Evolutionary conservation across 2,797 vertebrate genomes (phyloP).

Genomic region (Neosilurus mollespiculum): DNA sequence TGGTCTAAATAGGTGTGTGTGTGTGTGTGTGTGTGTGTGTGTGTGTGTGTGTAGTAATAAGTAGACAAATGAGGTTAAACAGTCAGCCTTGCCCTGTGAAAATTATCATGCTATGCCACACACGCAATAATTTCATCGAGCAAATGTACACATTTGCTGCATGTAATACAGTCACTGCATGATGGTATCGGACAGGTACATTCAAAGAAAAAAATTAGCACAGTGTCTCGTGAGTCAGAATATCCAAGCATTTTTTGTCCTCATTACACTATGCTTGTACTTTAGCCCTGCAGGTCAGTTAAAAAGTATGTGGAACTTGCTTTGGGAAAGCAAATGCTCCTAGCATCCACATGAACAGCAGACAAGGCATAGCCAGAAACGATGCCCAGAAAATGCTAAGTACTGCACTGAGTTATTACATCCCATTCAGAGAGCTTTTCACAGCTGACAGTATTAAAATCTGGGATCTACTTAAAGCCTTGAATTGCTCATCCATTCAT

Average conservation of each 20-base stretch:
- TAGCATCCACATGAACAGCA: conserved; percentile 20
- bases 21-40: conserved; percentile 24
- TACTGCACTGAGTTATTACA: conserved; percentile 10
- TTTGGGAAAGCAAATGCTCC: conserved; percentile 12
- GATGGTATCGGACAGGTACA: neutral
- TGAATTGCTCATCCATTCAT: conserved; percentile 37
- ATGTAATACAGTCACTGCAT: neutral
- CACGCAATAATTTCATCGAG: conserved; percentile 12
- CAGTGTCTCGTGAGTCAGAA: neutral
- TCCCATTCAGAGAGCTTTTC: conserved; percentile 25
- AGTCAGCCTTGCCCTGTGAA: conserved; percentile 21
- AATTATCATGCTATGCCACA: conserved; percentile 16
- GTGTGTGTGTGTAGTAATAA: conserved; percentile 33
- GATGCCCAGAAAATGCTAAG: conserved; percentile 27
- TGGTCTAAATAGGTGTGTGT: conserved; percentile 24
- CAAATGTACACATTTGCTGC: neutral
- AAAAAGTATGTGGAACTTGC: conserved; percentile 17
- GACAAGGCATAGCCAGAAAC: conserved; percentile 10
- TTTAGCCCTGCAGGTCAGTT: conserved; percentile 7
- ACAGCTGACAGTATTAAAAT: conserved; percentile 48
- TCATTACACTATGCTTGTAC: neutral
- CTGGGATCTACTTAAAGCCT: conserved; percentile 22
- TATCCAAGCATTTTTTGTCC: conserved; percentile 15
- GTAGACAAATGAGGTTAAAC: conserved; percentile 41
- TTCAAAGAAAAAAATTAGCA: neutral